Percentiles rank a stretch among this genome's conserved stretches.
Conservation (phyloP, 2,113 vertebrate species). For the Entelurus aequoreus region DNA sequence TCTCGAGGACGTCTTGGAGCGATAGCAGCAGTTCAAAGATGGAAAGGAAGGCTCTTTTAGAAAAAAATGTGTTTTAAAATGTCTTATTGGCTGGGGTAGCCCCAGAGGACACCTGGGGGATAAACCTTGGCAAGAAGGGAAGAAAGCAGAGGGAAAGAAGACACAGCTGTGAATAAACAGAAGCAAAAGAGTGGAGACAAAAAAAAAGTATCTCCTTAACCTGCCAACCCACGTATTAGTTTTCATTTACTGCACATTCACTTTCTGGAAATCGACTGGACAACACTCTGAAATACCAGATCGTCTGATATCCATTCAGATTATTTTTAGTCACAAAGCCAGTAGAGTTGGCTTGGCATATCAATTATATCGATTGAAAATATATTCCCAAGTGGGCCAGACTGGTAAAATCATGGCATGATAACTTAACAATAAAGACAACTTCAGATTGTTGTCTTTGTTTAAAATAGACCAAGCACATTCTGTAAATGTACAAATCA, state of each 20-base stretch:
- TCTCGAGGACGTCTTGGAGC: constrained; percentile 64
- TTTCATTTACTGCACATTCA: constrained; percentile 25
- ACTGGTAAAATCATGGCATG: too few species aligned
- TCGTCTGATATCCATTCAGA: neutral
- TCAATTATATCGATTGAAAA: too few species aligned
- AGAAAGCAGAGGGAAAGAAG: constrained; percentile 55
- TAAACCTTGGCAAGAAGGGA: constrained; percentile 65
- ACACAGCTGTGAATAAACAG: constrained; percentile 66
- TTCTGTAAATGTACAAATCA: too few species aligned
- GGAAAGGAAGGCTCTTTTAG: constrained; percentile 59
- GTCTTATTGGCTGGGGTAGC: constrained; percentile 65
- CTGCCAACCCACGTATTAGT: constrained; percentile 36
- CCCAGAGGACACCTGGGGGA: constrained; percentile 69
- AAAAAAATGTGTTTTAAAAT: constrained; percentile 67
- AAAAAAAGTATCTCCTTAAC: constrained; percentile 51
- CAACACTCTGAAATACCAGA: constrained; percentile 26
- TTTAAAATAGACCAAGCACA: too few species aligned
- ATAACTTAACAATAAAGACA: too few species aligned
- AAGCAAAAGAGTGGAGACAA: constrained; percentile 41
- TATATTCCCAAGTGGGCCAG: too few species aligned
- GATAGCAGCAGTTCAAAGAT: constrained; percentile 65
- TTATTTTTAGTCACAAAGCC: too few species aligned
- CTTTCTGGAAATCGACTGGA: neutral
- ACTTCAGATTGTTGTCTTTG: too few species aligned
- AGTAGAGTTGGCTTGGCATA: constrained; percentile 19